phyloP scores from a whole-genome alignment of 2,797 vertebrate genomes.

The Coendou prehensilis region DNA sequence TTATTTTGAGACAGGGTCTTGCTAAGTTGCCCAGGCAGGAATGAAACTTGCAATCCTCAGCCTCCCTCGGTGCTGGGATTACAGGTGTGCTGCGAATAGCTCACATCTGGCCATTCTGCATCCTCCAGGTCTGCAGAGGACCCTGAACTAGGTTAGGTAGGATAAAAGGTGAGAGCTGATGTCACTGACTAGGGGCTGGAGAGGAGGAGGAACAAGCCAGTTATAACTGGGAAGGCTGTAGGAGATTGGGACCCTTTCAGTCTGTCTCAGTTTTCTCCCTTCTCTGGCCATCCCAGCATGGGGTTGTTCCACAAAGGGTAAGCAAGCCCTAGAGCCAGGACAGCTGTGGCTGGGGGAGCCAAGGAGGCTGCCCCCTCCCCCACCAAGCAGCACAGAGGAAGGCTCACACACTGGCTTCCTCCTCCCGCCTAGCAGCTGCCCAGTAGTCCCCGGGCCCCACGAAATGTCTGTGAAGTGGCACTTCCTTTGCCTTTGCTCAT shows the following conservation, averaged over 20 bases:
- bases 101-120: constrained; percentile 1
- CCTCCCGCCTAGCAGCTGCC: constrained; percentile 64
- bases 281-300: neutral
- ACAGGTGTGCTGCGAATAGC: neutral
- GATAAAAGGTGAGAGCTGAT: neutral
- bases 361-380: constrained; percentile 62
- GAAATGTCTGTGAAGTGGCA: constrained; percentile 74
- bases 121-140: neutral
- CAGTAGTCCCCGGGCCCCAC: constrained; percentile 69
- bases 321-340: neutral
- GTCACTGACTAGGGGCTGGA: neutral
- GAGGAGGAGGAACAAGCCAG: neutral
- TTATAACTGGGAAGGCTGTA: neutral
- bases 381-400: constrained; percentile 66
- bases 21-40: neutral
- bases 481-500: constrained; percentile 80
- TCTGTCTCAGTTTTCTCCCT: constrained; percentile 1
- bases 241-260: neutral
- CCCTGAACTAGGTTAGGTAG: neutral
- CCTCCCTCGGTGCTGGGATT: neutral
- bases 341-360: constrained; percentile 25
- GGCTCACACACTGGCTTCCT: constrained; percentile 69
- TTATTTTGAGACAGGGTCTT: neutral
- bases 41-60: neutral
- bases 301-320: neutral